These are phyloP conservation scores for Hydrotaea cyrtoneurina DNA, from an alignment of 2,888 invertebrate genomes.

Conservation along the genomic window DNA sequence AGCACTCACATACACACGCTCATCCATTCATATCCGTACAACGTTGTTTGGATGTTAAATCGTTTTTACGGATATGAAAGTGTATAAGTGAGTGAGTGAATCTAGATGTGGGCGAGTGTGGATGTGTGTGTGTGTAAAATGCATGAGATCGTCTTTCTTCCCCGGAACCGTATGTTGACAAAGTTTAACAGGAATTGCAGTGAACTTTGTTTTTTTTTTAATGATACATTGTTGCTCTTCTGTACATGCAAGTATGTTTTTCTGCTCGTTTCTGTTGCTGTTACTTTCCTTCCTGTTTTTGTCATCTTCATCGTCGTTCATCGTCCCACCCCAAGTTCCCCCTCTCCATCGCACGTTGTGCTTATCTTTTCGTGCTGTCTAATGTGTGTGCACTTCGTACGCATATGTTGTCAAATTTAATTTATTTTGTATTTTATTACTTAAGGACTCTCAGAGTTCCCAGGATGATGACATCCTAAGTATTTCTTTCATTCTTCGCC, in stretches of 20 bases:
- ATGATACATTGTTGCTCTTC: constrained; percentile 44
- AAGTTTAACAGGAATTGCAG: constrained; percentile 54
- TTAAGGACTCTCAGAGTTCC: constrained; percentile 3
- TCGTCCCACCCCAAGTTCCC: background rate
- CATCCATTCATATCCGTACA: constrained; percentile 41
- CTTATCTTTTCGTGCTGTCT: background rate
- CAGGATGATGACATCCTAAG: background rate
- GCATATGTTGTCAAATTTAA: constrained; percentile 36
- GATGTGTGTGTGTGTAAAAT: constrained; percentile 9
- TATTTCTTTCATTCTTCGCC: background rate
- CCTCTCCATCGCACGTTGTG: background rate
- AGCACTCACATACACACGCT: constrained; percentile 39
- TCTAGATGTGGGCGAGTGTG: background rate
- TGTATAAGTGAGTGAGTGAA: constrained; percentile 29
- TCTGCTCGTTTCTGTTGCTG: constrained; percentile 5
- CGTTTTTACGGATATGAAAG: constrained; percentile 35
- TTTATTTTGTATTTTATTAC: constrained; percentile 33
- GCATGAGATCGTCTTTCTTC: background rate
- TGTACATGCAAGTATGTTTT: background rate
- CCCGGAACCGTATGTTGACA: constrained; percentile 10
- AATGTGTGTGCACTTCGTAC: constrained; percentile 22
- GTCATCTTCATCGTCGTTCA: constrained; percentile 3
- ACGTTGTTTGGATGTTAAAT: background rate
- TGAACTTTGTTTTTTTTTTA: constrained; percentile 43
- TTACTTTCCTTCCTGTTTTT: constrained; percentile 34